phyloP scores from a whole-genome alignment of 2,888 invertebrate genomes.

The Melinopterus prodromus region DNA sequence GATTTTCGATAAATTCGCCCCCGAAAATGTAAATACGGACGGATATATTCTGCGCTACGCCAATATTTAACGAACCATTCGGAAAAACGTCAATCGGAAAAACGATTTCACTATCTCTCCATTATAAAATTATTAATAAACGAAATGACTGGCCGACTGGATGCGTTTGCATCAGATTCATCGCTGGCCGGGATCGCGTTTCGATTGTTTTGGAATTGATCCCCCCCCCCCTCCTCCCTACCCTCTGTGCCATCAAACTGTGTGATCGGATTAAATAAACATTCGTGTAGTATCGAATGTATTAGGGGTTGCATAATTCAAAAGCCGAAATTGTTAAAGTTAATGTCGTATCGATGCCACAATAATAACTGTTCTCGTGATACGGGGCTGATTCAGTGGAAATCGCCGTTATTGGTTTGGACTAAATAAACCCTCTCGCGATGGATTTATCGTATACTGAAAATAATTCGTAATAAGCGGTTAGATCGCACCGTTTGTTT shows the following conservation, averaged over 20 bases:
- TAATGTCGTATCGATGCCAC: background rate
- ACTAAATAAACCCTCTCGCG: background rate
- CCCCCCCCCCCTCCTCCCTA: background rate
- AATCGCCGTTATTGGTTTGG: background rate
- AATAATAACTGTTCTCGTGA: background rate
- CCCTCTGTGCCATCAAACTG: background rate
- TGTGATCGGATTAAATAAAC: constrained; percentile 4
- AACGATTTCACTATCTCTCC: background rate
- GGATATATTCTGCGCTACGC: background rate
- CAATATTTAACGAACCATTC: background rate
- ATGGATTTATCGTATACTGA: background rate
- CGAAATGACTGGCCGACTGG: background rate
- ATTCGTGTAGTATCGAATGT: background rate
- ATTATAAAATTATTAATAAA: background rate
- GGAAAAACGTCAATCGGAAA: background rate
- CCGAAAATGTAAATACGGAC: background rate
- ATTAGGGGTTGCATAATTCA: background rate
- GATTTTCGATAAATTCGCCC: background rate
- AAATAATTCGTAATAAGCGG: background rate
- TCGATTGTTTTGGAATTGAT: background rate
- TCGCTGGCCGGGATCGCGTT: background rate
- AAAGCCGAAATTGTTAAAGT: constrained; percentile 4
- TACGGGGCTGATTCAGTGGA: background rate
- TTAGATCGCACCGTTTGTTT: background rate
- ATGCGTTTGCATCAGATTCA: background rate